phyloP scores from a whole-genome alignment of 2,113 vertebrate species.

The Boulengeromyrus knoepffleri region DNA sequence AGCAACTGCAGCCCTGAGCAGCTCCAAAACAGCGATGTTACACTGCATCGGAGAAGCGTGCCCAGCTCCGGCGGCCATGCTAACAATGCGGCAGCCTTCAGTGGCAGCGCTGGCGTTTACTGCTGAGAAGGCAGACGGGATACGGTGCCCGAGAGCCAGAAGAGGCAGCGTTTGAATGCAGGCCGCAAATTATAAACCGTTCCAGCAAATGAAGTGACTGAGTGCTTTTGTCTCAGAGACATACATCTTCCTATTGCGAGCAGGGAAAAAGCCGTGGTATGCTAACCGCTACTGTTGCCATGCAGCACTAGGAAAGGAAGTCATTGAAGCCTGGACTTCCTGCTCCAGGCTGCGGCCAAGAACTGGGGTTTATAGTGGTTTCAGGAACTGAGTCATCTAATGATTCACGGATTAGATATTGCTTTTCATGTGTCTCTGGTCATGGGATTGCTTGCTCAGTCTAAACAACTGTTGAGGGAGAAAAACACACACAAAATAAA shows the following conservation, averaged over 20 bases:
- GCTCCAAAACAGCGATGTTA: conserved; percentile 34
- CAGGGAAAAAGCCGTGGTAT: conserved; percentile 59
- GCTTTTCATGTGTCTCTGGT: conserved; percentile 74
- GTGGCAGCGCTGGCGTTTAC: conserved; percentile 53
- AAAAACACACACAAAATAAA: conserved; percentile 17
- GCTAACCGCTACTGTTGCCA: conserved; percentile 65
- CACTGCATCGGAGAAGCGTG: conserved; percentile 22
- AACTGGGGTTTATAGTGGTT: conserved; percentile 85
- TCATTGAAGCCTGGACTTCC: conserved; percentile 95
- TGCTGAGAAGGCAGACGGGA: conserved; percentile 48
- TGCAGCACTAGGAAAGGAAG: conserved; percentile 83
- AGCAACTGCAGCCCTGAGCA: conserved; percentile 43
- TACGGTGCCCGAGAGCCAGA: conserved; percentile 51
- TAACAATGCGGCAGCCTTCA: conserved; percentile 50
- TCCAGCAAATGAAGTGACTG: conserved; percentile 75
- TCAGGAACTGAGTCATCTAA: conserved; percentile 93
- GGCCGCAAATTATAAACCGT: conserved; percentile 83
- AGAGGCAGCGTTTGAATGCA: conserved; percentile 68
- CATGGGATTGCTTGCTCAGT: conserved; percentile 55
- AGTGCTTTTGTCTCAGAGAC: conserved; percentile 74
- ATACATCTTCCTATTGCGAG: conserved; percentile 74
- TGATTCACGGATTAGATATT: conserved; percentile 84
- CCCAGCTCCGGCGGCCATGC: conserved; percentile 43
- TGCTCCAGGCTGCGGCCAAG: conserved; percentile 82
- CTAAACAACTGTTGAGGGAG: conserved; percentile 34